A percentile compares a stretch with the other conserved stretches of the same genome.
These are phyloP conservation scores for Gortyna flavago DNA, from an alignment of 2,888 invertebrate species.

Conservation along the genomic window DNA sequence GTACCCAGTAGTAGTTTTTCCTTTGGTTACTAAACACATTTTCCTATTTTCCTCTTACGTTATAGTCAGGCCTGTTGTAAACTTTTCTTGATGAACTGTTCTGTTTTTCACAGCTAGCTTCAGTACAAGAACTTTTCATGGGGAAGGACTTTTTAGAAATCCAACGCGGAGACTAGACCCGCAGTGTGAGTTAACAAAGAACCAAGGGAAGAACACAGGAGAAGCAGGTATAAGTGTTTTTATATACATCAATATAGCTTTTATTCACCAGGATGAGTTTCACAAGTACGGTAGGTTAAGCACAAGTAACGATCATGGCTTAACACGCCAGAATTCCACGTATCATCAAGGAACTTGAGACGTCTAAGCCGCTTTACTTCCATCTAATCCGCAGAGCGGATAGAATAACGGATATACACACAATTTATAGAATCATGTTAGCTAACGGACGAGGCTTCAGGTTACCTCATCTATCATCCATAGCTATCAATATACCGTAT, in stretches of 20 bases:
- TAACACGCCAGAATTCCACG: conserved; percentile 18
- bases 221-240: not conserved
- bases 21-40: conserved; percentile 19
- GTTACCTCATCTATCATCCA: conserved; percentile 62
- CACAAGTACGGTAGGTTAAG: not conserved
- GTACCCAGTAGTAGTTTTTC: conserved; percentile 27
- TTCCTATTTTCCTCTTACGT: conserved; percentile 20
- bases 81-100: not conserved
- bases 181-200: not conserved
- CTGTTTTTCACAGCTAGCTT: not conserved
- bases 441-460: conserved; percentile 61
- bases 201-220: too few relatives aligned
- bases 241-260: not conserved
- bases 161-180: not conserved
- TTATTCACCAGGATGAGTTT: not conserved
- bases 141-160: not conserved
- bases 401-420: conserved; percentile 60
- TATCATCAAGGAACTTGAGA: conserved; percentile 42
- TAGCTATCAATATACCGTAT: conserved; percentile 63
- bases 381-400: conserved; percentile 50
- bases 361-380: conserved; percentile 41
- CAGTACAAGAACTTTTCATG: not conserved
- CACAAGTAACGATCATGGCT: conserved; percentile 1
- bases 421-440: conserved; percentile 62
- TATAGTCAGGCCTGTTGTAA: too few relatives aligned